Base-by-base conservation (phyloP, 2,797 vertebrate genomes). In the Caiman crocodilus region DNA sequence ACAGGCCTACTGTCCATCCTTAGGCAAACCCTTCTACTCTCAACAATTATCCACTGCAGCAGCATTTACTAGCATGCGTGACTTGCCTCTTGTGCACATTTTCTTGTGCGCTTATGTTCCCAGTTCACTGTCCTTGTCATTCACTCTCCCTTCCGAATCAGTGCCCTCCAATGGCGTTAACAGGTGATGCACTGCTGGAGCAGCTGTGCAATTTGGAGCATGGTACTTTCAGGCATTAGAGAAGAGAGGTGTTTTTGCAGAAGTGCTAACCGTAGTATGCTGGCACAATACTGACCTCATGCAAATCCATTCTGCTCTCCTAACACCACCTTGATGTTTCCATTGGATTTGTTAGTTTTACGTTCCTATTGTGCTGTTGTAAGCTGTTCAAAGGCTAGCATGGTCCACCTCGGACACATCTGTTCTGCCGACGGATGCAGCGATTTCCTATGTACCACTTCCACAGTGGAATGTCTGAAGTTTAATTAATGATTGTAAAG, bases 281-380 rank as follows among this genome's bases (percentile, higher is more conserved):
- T 96, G 96, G 95, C 82, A 0, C 0, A n/a, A 74, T 92, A 91
- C 94, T 93, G 94, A 90, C 90, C 95, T 50, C 94, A 93, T 93
- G 95, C 92, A 95, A 93, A 95, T 94, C 91, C 94, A 95, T 82
- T 90, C 94, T 85, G 93, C 78, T 89, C 92, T 94, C 96, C 96
- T 87, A 71, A 76, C 0, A 14, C 93, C 92, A 94, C 88, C 85
- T 90, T 3, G 3, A 77, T 61, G 90, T 94, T 96, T 94, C 95
- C 96, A 95, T 91, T 94, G 87, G 87, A 87, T 95, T 92, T 92
- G 90, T 88, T 94, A 58, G 90, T 89, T 95, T 96, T 96, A 94
- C 76, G 88, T 96, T 95, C 93, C 87, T 83, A 90, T 92, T 92
- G 91, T 90, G 93, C 79, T 92, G 91, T 91, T 89, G 76, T 90